Evolutionary conservation across 1,140 invertebrate species (phyloP).

Genomic region (Leptopilina boulardi): DNA sequence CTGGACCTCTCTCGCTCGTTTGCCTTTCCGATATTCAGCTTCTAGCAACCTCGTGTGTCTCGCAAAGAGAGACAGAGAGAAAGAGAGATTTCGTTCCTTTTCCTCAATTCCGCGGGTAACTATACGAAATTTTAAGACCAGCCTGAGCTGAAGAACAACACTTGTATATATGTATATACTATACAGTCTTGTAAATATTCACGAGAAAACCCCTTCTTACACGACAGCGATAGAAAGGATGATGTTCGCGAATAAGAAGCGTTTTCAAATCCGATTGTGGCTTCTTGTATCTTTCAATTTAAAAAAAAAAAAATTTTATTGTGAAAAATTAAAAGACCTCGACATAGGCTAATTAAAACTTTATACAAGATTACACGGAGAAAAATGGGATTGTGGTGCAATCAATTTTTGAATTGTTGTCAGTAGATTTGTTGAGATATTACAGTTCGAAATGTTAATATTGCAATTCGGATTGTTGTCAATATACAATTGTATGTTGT

Average conservation of each 20-base stretch:
- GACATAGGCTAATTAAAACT: not conserved
- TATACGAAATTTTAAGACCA: slow-evolving; percentile 54
- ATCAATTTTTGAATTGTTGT: too few relatives aligned
- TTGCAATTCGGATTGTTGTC: too few relatives aligned
- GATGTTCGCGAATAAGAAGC: slow-evolving; percentile 24
- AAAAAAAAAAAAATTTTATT: too few relatives aligned
- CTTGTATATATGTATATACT: slow-evolving; percentile 38
- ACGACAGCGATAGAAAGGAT: slow-evolving; percentile 41
- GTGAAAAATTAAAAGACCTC: not conserved
- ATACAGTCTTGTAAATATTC: slow-evolving; percentile 60
- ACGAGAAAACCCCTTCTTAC: slow-evolving; percentile 41
- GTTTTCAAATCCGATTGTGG: slow-evolving; percentile 31
- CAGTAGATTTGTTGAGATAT: too few relatives aligned
- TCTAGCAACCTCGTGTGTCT: slow-evolving; percentile 46
- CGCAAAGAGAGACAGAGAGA: slow-evolving; percentile 41
- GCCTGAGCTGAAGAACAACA: slow-evolving; percentile 51
- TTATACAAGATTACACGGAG: too few relatives aligned
- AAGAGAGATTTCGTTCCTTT: slow-evolving; percentile 54
- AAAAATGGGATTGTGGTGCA: too few relatives aligned
- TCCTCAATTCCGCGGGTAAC: slow-evolving; percentile 48
- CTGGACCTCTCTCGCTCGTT: slow-evolving; percentile 13
- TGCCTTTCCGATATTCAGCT: slow-evolving; percentile 52
- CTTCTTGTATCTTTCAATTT: not conserved
- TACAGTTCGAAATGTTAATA: too few relatives aligned
- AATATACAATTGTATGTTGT: too few relatives aligned